Evolutionary conservation across 2,113 vertebrate species (phyloP).

Genomic region (Cyprichromis sp.): DNA sequence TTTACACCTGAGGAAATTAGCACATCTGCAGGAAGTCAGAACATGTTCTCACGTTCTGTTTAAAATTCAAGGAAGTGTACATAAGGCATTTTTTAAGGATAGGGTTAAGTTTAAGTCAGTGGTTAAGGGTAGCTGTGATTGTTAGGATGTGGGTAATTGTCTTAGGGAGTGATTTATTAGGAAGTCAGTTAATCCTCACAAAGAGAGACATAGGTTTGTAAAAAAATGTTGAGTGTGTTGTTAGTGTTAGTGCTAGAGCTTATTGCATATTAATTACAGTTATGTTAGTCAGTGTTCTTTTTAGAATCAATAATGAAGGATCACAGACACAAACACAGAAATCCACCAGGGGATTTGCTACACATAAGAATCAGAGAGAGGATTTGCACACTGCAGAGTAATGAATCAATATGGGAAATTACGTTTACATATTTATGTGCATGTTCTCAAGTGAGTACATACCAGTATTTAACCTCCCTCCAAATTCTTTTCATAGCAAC

Average conservation of each 20-base stretch:
- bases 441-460: neutral
- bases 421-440: neutral
- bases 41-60: neutral
- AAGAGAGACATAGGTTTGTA: neutral
- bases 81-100: neutral
- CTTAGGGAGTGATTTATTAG: neutral
- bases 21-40: neutral
- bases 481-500: constrained; percentile 12
- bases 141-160: neutral
- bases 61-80: neutral
- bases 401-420: neutral
- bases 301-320: neutral
- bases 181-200: neutral
- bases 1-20: neutral
- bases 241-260: neutral
- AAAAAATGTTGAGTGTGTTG: neutral
- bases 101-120: neutral
- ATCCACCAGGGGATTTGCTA: neutral
- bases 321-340: neutral
- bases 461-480: neutral
- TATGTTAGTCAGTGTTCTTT: neutral
- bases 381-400: neutral
- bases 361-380: neutral
- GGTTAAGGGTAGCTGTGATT: neutral
- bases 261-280: neutral